Percentiles rank a stretch among this genome's conserved stretches.
These are phyloP conservation scores for Arion vulgaris DNA, from an alignment of 1,140 invertebrate genomes.

Conservation along the genomic window DNA sequence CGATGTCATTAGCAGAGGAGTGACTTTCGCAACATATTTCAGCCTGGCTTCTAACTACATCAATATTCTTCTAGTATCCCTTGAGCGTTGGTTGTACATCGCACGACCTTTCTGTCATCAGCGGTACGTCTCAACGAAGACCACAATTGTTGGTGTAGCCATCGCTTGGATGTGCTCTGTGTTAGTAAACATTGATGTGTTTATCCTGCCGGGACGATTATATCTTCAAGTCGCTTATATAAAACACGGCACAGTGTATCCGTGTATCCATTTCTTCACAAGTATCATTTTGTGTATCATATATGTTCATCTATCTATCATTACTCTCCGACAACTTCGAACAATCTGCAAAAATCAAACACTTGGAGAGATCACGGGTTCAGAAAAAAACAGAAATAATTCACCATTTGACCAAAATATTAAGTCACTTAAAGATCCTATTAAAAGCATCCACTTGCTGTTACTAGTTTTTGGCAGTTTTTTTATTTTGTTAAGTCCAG, in stretches of 20 bases:
- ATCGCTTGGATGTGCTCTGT: background rate
- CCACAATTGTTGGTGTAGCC: background rate
- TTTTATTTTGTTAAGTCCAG: background rate
- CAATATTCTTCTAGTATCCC: background rate
- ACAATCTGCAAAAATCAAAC: background rate
- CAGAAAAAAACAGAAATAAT: background rate
- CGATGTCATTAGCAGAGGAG: background rate
- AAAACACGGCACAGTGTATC: background rate
- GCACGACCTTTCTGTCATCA: background rate
- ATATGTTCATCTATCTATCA: background rate
- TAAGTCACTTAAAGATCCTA: background rate
- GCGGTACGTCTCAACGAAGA: background rate
- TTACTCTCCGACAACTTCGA: background rate
- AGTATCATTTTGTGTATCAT: background rate
- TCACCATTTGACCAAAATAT: background rate
- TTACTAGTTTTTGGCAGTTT: background rate
- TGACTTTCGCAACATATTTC: background rate
- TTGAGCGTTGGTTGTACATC: background rate
- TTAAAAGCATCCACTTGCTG: background rate
- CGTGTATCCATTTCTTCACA: background rate
- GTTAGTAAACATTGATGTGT: background rate
- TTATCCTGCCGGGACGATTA: background rate
- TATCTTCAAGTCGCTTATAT: background rate
- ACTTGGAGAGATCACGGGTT: background rate
- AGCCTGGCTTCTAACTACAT: background rate